Base-by-base conservation (phyloP, 2,113 vertebrate species). In the Chitala chitala region DNA sequence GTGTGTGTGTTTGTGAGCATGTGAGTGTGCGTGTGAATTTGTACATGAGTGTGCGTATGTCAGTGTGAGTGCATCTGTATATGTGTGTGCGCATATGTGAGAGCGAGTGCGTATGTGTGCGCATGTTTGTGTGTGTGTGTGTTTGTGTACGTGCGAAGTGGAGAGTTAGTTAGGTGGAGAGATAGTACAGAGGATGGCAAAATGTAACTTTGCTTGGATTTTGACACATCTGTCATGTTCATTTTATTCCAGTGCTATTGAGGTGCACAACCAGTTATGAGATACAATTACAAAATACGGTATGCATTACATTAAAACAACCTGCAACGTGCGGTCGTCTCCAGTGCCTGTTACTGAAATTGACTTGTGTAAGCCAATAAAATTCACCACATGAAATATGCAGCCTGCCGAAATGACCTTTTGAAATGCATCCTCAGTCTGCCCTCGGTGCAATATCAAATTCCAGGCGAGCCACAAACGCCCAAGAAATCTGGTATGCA, bases 21-120 rank as follows among this genome's bases (percentile, higher is more conserved):
- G n/a, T n/a, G n/a, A n/a, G n/a, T n/a, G n/a, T n/a, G n/a, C n/a
- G 15, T 15, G n/a, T 22, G 20, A 42, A 29, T 48, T 26, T 69
- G 44, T 50, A 46, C 40, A 3, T 65, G 33, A 36, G 26, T 65
- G 7, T 38, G 33, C 40, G 63, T 38, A 0, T 65, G 33, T 48
- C 17, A 9, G 66, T 50, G 42, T 50, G 66, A 26, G 22, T 26
- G 55, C 26, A 24, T 58, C 8, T 20, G n/a, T 22, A 8, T 8
- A 7, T 59, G 68, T 44, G 36, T 78, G 78, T 66, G 66, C 73
- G 74, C 59, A 76, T 58, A 58, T 81, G 69, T 79, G 46, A 79
- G 81, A 79, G 79, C 26, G 66, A 82, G 70, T 77, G 84, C 71
- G 71, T 70, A 76, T 70, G 2, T 33, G 36, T 29, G 53, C 46